Base-by-base conservation (phyloP, 2,888 invertebrate species). In the Thysanoteuthis rhombus region DNA sequence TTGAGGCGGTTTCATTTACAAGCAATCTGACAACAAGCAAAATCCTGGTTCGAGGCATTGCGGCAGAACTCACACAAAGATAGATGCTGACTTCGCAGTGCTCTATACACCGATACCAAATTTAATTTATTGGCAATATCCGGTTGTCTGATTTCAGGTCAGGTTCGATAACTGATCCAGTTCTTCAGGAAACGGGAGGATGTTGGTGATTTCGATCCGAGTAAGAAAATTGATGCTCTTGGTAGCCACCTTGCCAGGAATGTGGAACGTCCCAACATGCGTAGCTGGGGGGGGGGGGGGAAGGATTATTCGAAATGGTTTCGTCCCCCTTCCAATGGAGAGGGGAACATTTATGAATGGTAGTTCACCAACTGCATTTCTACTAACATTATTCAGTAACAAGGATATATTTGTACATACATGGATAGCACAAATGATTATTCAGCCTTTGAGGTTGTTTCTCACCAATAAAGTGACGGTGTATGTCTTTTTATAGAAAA, bases 81-180 rank as follows among this genome's bases (percentile, higher is more conserved):
- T 2, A 75, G n/a, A n/a, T 36, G n/a, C 36, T 75, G n/a, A 75
- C 52, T 22, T 19, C 75, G 36, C 75, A 10, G 58, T 58, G 8
- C 8, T 58, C 25, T 25, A 5, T 8, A 32, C 58, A 25, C 32
- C 25, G n/a, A 75, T 75, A 75, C 1, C 75, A 36, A 75, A 16
- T n/a, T 75, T 75, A 75, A 75, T 75, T n/a, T 75, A 75, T 75
- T 75, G n/a, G 75, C n/a, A 75, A 75, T 75, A 75, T 75, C 75
- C 75, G 75, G 75, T 75, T 75, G 75, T 75, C n/a, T 75, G 75
- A 75, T 75, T 12, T 75, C 75, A 36, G 75, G 75, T 75, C 36
- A 36, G n/a, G n/a, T 36, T n/a, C n/a, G n/a, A 36, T 36, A 75
- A 36, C 75, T 16, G 19, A 75, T 75, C 16, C 75, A n/a, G n/a